Percentiles rank a stretch among this genome's conserved stretches.
Conservation (phyloP, 2,888 invertebrate genomes). For the Sarcophaga variegata region DNA sequence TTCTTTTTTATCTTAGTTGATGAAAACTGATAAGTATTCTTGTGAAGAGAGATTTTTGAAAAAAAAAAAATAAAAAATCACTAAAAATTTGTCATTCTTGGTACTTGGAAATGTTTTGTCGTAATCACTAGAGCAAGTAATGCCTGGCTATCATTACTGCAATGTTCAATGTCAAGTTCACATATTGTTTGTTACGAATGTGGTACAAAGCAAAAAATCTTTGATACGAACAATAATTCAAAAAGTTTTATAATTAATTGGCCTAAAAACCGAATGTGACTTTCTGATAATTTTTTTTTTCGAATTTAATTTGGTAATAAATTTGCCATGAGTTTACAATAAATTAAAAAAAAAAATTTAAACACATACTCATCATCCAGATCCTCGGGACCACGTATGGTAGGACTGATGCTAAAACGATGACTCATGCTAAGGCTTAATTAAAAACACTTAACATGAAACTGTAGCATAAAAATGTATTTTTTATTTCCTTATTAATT, state of each 20-base stretch:
- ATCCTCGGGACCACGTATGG: slow-evolving; percentile 46
- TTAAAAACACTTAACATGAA: background rate
- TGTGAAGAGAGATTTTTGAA: no score
- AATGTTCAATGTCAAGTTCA: background rate
- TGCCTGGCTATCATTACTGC: no score
- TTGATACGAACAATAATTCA: background rate
- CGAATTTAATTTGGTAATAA: background rate
- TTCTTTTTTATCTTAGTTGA: no score
- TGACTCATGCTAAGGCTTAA: slow-evolving; percentile 46
- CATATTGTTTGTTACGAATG: slow-evolving; percentile 1
- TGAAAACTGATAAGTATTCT: no score
- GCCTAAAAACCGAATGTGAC: slow-evolving; percentile 13
- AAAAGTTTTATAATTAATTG: slow-evolving; percentile 13
- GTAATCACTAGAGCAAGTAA: no score
- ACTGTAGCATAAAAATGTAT: no score
- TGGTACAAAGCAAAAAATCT: no score
- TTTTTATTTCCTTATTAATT: background rate
- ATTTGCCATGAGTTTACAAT: background rate
- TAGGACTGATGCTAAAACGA: slow-evolving; percentile 59
- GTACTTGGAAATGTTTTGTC: no score
- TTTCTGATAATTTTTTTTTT: background rate
- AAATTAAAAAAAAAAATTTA: slow-evolving; percentile 3
- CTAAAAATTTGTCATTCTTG: no score
- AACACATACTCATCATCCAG: slow-evolving; percentile 64
- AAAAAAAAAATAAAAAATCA: no score